These are phyloP conservation scores for Mionectes olivaceus DNA, from an alignment of 2,797 vertebrate species.

Conservation along the genomic window DNA sequence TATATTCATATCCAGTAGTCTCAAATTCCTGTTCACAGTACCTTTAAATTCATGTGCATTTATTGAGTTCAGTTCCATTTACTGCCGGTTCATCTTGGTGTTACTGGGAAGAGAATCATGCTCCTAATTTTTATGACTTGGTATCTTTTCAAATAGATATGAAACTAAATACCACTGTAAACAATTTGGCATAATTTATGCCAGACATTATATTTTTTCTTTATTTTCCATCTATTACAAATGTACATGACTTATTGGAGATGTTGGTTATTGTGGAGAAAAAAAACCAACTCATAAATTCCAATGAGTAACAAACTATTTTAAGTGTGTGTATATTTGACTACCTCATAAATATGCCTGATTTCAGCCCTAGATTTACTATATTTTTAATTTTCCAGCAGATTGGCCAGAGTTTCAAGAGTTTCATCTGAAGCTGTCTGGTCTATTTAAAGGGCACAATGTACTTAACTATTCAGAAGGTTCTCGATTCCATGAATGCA, in stretches of 20 bases:
- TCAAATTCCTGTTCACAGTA: not conserved
- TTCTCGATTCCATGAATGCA: constrained; percentile 28
- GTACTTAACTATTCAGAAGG: constrained; percentile 55
- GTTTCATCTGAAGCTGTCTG: not conserved
- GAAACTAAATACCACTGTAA: not conserved
- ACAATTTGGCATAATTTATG: not conserved
- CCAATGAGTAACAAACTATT: constrained; percentile 39
- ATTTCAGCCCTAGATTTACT: constrained; percentile 25
- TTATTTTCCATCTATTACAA: not conserved
- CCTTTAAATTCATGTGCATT: not conserved
- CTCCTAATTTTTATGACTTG: not conserved
- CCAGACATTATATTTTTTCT: not conserved
- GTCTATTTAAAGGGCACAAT: not conserved
- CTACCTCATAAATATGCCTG: constrained; percentile 12
- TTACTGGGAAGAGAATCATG: not conserved
- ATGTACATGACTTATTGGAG: not conserved
- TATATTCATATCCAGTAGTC: not conserved
- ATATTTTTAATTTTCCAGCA: constrained; percentile 45
- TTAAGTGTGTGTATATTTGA: constrained; percentile 23
- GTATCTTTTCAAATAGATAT: not conserved
- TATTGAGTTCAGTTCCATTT: not conserved
- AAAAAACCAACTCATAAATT: not conserved
- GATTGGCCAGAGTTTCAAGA: not conserved
- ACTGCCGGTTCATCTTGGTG: not conserved
- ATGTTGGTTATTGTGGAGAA: not conserved